phyloP scores from a whole-genome alignment of 2,888 invertebrate species.

The Nymphalis polychloros region DNA sequence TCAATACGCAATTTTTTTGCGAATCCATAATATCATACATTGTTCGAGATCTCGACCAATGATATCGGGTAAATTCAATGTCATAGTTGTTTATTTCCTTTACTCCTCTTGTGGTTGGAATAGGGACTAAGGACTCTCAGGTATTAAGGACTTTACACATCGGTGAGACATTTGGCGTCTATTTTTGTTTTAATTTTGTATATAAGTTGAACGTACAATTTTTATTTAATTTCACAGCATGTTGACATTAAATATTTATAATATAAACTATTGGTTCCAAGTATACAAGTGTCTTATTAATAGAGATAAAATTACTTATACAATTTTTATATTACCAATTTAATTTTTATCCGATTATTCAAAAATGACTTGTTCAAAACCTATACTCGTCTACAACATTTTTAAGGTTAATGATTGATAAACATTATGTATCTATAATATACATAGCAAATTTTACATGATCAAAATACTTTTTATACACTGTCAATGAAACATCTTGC shows the following conservation, averaged over 20 bases:
- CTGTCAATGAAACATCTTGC: slow-evolving; percentile 23
- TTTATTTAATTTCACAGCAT: slow-evolving; percentile 3
- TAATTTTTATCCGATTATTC: neutral
- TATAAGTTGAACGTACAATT: no score
- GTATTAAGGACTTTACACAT: no score
- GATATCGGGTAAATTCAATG: no score
- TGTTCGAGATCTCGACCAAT: no score
- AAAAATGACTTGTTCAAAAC: neutral
- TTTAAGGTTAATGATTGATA: neutral
- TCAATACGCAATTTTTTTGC: no score
- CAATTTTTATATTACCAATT: neutral
- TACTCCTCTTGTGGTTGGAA: no score
- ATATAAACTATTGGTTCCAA: slow-evolving; percentile 11
- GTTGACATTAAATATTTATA: neutral
- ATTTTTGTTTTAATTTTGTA: no score
- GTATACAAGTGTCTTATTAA: slow-evolving; percentile 13
- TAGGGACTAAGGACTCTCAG: no score
- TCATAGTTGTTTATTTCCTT: no score
- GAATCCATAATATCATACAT: no score
- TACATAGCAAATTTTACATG: neutral
- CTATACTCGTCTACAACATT: neutral
- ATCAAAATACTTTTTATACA: neutral
- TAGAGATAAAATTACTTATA: neutral
- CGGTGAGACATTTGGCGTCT: no score
- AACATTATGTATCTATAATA: neutral